Base-by-base conservation (phyloP, 2,888 invertebrate species). In the Leucania comma region DNA sequence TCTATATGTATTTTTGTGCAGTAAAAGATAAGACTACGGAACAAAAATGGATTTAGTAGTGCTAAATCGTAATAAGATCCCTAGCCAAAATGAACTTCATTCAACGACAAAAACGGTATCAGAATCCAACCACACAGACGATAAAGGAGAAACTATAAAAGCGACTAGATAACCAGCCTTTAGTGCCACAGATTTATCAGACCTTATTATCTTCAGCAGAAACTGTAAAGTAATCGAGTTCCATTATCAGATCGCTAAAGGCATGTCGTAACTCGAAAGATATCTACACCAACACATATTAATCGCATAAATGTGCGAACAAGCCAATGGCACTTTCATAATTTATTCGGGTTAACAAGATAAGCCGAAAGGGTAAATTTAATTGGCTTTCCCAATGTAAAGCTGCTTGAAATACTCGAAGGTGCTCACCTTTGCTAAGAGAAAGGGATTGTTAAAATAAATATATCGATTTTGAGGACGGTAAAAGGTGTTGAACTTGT, bases 351-450 rank as follows among this genome's bases (percentile, higher is more conserved):
- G 81, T 83, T 85, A 85, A 70, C 67, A 66, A 69, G 85, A 84
- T 83, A 81, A 84, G 76, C 75, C 46, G 51, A 83, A 84, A 84
- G 83, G 83, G 83, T 77, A 83, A 70, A 76, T 75, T 85, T 85
- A 84, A 84, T 83, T 85, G 83, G 80, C 61, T 75, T 80, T 80
- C 68, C 64, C 80, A 85, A 72, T 75, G 61, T 80, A 77, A 74
- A 73, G 57, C 71, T 68, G 58, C 72, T 84, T 74, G 61, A 77
- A 73, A 76, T 76, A 71, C 67, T 70, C 57, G 75, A 74, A 82
- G 80, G 80, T 66, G 70, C 62, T 78, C 70, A 78, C 77, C 78
- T 78, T 78, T 78, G 54, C 29, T 62, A 63, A 75, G 85, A 83
- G 85, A 83, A 83, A 85, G 82, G 75, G 69, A 72, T 70, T 69